Evolutionary conservation across 2,888 invertebrate species (phyloP).

Genomic region (Alviniconcha strummeri): DNA sequence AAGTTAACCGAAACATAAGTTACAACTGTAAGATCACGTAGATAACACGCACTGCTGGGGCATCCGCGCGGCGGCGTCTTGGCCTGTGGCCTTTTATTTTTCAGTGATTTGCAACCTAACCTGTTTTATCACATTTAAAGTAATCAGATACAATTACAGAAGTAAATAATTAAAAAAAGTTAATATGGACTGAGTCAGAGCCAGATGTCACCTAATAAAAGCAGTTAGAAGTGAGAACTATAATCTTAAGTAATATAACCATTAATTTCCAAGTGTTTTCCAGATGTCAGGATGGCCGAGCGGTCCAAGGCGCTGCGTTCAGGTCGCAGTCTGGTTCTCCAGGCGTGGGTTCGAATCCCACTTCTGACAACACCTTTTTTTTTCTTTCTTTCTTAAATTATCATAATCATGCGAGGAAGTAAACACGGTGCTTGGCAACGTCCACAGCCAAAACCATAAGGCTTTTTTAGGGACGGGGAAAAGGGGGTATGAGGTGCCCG

Average conservation of each 20-base stretch:
- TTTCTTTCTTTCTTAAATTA: not conserved
- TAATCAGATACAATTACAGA: not conserved
- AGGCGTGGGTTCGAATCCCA: conserved; percentile 37
- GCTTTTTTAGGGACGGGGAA: too few species aligned
- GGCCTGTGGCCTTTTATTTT: too few species aligned
- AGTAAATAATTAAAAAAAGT: not conserved
- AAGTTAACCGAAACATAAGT: too few species aligned
- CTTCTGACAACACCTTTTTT: conserved; percentile 33
- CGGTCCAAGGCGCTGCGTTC: conserved; percentile 37
- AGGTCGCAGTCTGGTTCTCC: conserved; percentile 37
- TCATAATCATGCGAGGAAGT: not conserved
- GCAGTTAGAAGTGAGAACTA: not conserved
- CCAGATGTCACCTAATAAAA: not conserved
- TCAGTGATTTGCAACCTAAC: too few species aligned
- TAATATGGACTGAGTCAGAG: not conserved
- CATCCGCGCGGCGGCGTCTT: too few species aligned
- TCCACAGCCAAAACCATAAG: too few species aligned
- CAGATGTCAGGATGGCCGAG: conserved; percentile 34
- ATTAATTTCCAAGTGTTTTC: not conserved
- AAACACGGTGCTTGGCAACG: not conserved
- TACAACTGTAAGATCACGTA: too few species aligned
- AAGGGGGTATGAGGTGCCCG: too few species aligned
- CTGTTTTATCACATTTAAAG: not conserved
- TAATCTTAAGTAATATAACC: not conserved
- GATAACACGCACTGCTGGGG: too few species aligned